These are phyloP conservation scores for Cacoxenus indagator DNA, from an alignment of 2,888 invertebrate species.

Conservation along the genomic window DNA sequence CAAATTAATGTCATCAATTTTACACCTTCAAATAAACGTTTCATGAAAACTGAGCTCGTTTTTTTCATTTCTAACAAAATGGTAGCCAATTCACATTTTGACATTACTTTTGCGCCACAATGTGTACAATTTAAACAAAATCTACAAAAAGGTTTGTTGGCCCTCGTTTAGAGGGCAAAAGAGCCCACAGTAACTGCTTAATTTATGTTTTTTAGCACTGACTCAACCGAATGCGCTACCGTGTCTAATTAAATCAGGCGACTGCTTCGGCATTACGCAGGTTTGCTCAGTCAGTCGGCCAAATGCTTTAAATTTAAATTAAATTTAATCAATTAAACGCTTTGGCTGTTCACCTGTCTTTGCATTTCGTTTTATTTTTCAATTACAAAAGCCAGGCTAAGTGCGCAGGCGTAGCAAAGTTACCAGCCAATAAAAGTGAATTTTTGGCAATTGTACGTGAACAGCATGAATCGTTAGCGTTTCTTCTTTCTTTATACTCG, in stretches of 20 bases:
- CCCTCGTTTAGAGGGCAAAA: too few relatives aligned
- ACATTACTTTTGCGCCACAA: too few relatives aligned
- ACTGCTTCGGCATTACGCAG: not conserved
- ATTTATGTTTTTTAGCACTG: not conserved
- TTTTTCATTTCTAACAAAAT: too few relatives aligned
- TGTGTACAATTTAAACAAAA: too few relatives aligned
- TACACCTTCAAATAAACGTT: too few relatives aligned
- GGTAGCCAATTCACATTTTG: too few relatives aligned
- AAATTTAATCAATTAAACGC: slow-evolving; percentile 12
- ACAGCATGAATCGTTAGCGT: not conserved
- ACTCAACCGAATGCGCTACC: not conserved
- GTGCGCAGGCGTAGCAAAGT: not conserved
- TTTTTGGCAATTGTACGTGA: slow-evolving; percentile 17
- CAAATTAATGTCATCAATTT: too few relatives aligned
- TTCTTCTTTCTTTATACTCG: not conserved
- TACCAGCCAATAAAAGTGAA: not conserved
- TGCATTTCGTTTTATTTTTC: not conserved
- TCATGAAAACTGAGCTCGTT: too few relatives aligned
- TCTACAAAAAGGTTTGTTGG: too few relatives aligned
- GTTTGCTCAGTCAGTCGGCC: not conserved
- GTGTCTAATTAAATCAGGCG: slow-evolving; percentile 3
- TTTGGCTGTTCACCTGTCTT: not conserved
- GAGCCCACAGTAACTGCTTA: too few relatives aligned
- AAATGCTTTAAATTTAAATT: too few relatives aligned
- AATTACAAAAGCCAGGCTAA: not conserved